Percentiles rank a stretch among this genome's conserved stretches.
Evolutionary conservation across 2,888 invertebrate genomes (phyloP).

Genomic region (Hemithea aestivaria): DNA sequence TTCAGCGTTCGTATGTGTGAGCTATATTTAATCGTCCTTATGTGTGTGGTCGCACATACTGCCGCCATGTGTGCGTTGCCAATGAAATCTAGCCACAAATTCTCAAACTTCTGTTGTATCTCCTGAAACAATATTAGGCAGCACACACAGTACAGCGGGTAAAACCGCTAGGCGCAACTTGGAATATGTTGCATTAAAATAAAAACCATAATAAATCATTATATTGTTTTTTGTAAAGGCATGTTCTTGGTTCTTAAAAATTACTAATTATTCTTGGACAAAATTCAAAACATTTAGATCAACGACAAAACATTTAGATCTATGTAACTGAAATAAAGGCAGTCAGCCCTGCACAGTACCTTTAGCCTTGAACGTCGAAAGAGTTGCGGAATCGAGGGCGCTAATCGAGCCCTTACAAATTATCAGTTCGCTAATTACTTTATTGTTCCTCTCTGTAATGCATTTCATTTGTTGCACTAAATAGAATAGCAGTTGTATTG

Average conservation of each 20-base stretch:
- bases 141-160: too few species aligned
- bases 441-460: constrained; percentile 37
- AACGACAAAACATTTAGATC: too few species aligned
- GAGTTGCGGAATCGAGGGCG: constrained; percentile 35
- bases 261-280: too few species aligned
- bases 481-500: constrained; percentile 18
- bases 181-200: too few species aligned
- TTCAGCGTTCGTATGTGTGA: constrained; percentile 50
- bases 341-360: too few species aligned
- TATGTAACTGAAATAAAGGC: too few species aligned
- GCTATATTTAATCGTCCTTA: constrained; percentile 70
- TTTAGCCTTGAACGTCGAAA: constrained; percentile 46
- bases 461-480: constrained; percentile 25
- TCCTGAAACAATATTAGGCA: too few species aligned
- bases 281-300: too few species aligned
- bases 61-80: constrained; percentile 71
- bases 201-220: too few species aligned
- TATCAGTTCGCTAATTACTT: constrained; percentile 40
- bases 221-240: too few species aligned
- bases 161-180: too few species aligned
- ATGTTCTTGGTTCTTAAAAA: too few species aligned
- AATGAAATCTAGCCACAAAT: constrained; percentile 66
- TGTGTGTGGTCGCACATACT: constrained; percentile 62
- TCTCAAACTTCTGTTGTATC: constrained; percentile 55
- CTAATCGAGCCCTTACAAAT: constrained; percentile 42